Evolutionary conservation across 2,113 vertebrate species (phyloP).

Genomic region (Poicephalus meyeri): DNA sequence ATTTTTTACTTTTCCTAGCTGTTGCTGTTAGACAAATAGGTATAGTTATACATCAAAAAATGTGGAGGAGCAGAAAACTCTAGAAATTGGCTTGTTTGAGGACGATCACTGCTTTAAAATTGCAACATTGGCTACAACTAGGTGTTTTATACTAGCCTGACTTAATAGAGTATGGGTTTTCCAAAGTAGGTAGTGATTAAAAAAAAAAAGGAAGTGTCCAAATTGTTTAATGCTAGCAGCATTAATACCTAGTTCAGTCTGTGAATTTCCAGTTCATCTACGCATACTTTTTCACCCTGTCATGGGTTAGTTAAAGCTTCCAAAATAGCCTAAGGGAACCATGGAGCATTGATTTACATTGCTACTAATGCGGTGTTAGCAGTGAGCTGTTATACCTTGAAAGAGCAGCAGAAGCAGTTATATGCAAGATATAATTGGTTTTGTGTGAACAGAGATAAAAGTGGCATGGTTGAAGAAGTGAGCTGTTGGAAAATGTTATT

Average conservation of each 20-base stretch:
- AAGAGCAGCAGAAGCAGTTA: not conserved
- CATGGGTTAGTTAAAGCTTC: not conserved
- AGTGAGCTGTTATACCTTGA: not conserved
- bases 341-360: not conserved
- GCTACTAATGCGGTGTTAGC: not conserved
- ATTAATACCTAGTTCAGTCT: not conserved
- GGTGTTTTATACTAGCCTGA: not conserved
- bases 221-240: not conserved
- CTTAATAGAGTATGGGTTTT: not conserved
- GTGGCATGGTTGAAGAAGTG: not conserved
- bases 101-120: not conserved
- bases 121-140: not conserved
- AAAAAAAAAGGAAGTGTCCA: not conserved
- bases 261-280: not conserved
- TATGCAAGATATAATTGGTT: not conserved
- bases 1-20: not conserved
- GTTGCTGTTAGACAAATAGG: not conserved
- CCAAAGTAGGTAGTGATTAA: not conserved
- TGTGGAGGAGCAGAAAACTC: not conserved
- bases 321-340: not conserved
- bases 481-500: not conserved
- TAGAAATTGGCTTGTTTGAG: not conserved
- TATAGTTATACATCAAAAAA: not conserved
- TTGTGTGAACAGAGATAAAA: not conserved
- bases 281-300: not conserved